Evolutionary conservation across 2,888 invertebrate species (phyloP), one percentile per base, ranked within the genome.

Genomic region (Eristalinus sepulchralis): DNA sequence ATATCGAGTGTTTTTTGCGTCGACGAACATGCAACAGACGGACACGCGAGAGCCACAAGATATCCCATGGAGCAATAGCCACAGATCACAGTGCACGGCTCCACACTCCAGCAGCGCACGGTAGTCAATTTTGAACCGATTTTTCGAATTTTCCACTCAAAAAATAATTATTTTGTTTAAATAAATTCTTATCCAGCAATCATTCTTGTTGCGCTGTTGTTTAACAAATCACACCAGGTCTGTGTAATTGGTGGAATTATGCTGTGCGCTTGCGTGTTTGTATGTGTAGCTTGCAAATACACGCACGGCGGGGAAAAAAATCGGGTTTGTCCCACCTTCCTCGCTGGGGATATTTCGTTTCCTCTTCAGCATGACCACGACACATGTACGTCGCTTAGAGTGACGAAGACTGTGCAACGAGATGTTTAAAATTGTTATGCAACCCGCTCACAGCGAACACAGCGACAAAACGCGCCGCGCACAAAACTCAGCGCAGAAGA

Each of bases 181-280:
- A 62, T 20, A 66, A 75, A 81, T 59, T 70, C 57, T 64, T 67
- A 68, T 72, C 62, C 62, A 5, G 22, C 60, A 72, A 77, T 75
- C 27, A 71, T 80, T 80, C 71, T 83, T 67, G 80, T 80, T 75
- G 70, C n/a, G 64, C 47, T 76, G 27, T 81, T 81, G 81, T 81
- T 27, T 47, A 77, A 81, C 68, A 85, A 85, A 85, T 81, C 63
- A 27, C 67, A 57, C 39, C 67, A 20, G 63, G 53, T 57, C 22
- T 68, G 59, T 76, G 81, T 68, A 84, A 84, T 85, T 82, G 68
- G 59, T 82, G 77, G 73, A 68, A 17, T 70, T 78, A 77, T 78
- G 47, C 39, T 80, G 70, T 64, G 67, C 3, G 1, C 3, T 27
- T 27, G 27, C 5, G 27, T 27, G 27, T 27, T 2, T 27, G 27